These are phyloP conservation scores for Brenthis ino DNA, from an alignment of 2,888 invertebrate genomes.

Conservation along the genomic window DNA sequence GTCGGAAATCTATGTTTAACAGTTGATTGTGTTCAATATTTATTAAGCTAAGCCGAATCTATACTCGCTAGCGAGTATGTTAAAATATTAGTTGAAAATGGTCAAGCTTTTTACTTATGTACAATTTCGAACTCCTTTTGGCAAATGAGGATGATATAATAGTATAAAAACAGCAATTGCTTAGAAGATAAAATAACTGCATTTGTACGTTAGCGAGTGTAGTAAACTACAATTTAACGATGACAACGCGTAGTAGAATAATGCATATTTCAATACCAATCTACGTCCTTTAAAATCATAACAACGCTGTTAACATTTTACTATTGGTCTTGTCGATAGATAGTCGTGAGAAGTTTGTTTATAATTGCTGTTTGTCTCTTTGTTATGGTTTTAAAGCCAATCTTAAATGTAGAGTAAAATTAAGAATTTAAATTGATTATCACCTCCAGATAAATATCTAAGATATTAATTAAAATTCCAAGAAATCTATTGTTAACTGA, in stretches of 20 bases:
- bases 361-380: neutral
- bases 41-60: slow-evolving; percentile 1
- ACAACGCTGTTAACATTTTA: slow-evolving; percentile 4
- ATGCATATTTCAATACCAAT: slow-evolving; percentile 5
- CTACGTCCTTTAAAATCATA: slow-evolving; percentile 1
- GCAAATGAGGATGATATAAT: neutral
- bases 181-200: too few species aligned
- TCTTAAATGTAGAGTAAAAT: too few species aligned
- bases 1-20: slow-evolving; percentile 41
- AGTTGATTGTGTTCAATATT: slow-evolving; percentile 22
- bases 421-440: too few species aligned
- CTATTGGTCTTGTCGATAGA: neutral
- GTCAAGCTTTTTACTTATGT: too few species aligned
- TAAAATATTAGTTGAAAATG: slow-evolving; percentile 10
- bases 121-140: too few species aligned
- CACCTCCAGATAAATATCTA: too few species aligned
- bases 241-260: neutral
- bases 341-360: slow-evolving; percentile 8
- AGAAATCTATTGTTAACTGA: too few species aligned
- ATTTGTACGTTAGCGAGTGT: neutral
- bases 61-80: slow-evolving; percentile 11
- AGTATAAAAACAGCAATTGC: neutral
- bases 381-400: too few species aligned
- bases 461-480: too few species aligned
- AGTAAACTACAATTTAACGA: neutral